Percentiles rank a stretch among this genome's conserved stretches.
These are phyloP conservation scores for Euzetes globulus DNA, from an alignment of 2,888 invertebrate species.

Conservation along the genomic window DNA sequence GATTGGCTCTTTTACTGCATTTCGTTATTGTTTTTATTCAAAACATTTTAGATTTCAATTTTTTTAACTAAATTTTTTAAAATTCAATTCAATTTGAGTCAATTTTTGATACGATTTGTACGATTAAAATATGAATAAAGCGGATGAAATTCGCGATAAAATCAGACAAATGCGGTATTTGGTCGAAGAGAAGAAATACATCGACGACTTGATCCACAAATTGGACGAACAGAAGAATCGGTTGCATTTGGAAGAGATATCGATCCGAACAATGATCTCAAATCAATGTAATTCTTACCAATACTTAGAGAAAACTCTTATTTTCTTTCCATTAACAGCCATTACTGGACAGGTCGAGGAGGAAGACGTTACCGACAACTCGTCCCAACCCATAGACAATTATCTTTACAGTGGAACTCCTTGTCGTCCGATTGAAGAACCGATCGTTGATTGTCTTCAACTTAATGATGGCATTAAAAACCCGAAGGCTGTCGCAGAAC, in stretches of 20 bases:
- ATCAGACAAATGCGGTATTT: slow-evolving; percentile 17
- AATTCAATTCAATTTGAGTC: not conserved
- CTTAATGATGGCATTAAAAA: not conserved
- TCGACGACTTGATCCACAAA: not conserved
- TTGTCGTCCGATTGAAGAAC: slow-evolving; percentile 2
- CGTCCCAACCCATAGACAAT: not conserved
- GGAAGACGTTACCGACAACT: not conserved
- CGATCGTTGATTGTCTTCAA: not conserved
- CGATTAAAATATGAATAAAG: not conserved
- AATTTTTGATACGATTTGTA: not conserved
- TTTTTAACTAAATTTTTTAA: not conserved
- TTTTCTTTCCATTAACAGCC: not conserved
- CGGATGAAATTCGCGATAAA: slow-evolving; percentile 18
- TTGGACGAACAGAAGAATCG: slow-evolving; percentile 17
- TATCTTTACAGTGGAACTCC: slow-evolving; percentile 13
- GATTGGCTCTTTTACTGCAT: not conserved
- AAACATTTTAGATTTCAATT: not conserved
- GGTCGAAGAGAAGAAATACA: not conserved
- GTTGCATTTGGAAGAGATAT: not conserved
- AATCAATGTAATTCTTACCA: not conserved
- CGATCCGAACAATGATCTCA: not conserved
- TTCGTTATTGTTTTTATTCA: not conserved
- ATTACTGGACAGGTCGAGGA: not conserved
- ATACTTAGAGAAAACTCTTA: too few species aligned
- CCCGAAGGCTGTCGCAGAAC: slow-evolving; percentile 1